Percentiles rank a stretch among this genome's conserved stretches.
phyloP scores from a whole-genome alignment of 2,888 invertebrate species.

The Sphaerophoria taeniata region DNA sequence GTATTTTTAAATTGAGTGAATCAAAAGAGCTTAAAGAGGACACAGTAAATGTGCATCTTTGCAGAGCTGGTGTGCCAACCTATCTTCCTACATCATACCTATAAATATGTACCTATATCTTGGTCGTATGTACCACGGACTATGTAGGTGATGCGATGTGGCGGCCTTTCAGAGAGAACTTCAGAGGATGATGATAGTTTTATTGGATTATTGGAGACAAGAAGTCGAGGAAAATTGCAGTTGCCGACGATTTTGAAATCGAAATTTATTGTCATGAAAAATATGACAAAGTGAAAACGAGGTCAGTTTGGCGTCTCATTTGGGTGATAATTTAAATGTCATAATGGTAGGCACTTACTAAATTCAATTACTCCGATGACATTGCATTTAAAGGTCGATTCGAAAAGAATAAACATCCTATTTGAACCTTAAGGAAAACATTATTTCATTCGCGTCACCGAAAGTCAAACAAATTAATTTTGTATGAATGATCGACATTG shows the following conservation, averaged over 20 bases:
- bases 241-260: constrained; percentile 30
- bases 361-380: background rate
- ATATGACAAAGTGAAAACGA: constrained; percentile 7
- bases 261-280: constrained; percentile 18
- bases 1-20: constrained; percentile 63
- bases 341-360: background rate
- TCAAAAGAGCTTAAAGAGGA: constrained; percentile 42
- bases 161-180: background rate
- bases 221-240: background rate
- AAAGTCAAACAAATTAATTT: too few relatives aligned
- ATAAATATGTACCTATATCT: background rate
- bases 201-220: constrained; percentile 10
- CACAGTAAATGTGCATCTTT: background rate
- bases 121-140: too few relatives aligned
- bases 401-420: too few relatives aligned
- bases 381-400: too few relatives aligned
- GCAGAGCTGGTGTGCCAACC: too few relatives aligned
- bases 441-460: too few relatives aligned
- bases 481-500: too few relatives aligned
- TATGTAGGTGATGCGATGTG: background rate
- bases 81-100: background rate
- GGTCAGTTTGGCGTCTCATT: background rate
- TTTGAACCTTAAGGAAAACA: too few relatives aligned
- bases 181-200: constrained; percentile 32
- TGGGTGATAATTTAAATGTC: background rate